These are phyloP conservation scores for Pomatostomus ruficeps DNA, from an alignment of 2,113 vertebrate genomes.

Conservation along the genomic window DNA sequence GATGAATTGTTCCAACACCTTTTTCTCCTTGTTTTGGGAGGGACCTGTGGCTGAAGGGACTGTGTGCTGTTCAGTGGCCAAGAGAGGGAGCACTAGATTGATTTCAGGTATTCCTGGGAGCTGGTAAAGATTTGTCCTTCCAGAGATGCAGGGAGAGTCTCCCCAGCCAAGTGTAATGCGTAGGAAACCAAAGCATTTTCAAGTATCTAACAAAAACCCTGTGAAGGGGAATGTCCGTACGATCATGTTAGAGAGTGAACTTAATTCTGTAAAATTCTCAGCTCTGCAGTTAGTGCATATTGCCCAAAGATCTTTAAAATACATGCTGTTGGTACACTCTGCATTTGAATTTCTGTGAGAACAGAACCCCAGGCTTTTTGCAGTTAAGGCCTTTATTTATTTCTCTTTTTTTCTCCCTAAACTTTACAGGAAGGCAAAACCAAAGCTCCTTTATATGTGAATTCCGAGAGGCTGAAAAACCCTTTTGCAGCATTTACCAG, in stretches of 20 bases:
- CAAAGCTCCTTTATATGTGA: neutral
- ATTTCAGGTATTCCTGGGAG: neutral
- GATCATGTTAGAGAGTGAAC: neutral
- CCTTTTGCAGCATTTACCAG: neutral
- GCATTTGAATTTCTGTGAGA: neutral
- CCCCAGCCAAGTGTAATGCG: neutral
- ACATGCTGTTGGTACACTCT: rapidly evolving
- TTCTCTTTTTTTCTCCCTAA: neutral
- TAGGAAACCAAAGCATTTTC: neutral
- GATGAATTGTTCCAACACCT: neutral
- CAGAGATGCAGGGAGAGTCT: neutral
- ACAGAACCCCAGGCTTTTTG: neutral
- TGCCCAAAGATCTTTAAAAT: neutral
- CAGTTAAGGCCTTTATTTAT: neutral
- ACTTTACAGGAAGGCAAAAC: neutral
- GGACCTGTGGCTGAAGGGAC: neutral
- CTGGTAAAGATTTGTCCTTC: neutral
- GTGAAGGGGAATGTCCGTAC: neutral
- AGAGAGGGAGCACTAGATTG: conserved; percentile 21
- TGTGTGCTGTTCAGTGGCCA: neutral
- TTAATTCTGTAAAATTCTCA: neutral
- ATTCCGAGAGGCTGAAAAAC: neutral
- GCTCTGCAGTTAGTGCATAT: neutral
- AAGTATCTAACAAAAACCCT: neutral
- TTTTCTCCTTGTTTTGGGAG: neutral